A percentile compares a stretch with the other conserved stretches of the same genome.
phyloP scores from a whole-genome alignment of 2,797 vertebrate species.

The Hafferia zeledoni region DNA sequence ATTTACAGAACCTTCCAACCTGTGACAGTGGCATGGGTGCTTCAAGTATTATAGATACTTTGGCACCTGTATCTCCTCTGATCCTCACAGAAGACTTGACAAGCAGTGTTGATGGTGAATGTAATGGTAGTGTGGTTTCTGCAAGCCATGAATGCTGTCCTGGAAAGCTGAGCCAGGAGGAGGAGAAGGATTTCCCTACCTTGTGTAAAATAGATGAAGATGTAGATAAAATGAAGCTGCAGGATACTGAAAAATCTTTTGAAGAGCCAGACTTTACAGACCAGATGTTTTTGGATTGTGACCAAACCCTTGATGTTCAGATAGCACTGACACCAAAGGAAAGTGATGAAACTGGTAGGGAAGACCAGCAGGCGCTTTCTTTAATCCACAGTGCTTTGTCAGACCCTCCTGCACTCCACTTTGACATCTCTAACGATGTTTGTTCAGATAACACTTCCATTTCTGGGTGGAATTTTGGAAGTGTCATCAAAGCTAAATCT shows the following conservation, averaged over 20 bases:
- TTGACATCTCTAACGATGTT: not conserved
- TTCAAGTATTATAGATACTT: not conserved
- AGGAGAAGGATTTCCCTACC: not conserved
- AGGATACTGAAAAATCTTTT: not conserved
- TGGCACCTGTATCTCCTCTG: not conserved
- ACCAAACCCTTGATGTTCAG: not conserved
- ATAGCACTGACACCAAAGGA: not conserved
- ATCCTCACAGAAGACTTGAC: not conserved
- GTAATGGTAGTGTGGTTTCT: not conserved
- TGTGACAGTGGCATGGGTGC: not conserved
- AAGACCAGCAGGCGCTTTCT: not conserved
- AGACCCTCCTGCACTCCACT: not conserved
- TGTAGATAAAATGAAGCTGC: conserved; percentile 8
- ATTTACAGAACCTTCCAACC: not conserved
- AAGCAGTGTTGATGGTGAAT: not conserved
- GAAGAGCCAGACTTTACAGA: not conserved
- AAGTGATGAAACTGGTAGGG: not conserved
- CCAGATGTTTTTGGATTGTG: not conserved
- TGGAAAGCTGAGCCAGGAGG: not conserved
- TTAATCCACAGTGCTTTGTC: not conserved
- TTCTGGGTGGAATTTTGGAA: not conserved
- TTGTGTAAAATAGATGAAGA: not conserved
- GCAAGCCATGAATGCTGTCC: not conserved
- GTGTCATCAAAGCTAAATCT: not conserved
- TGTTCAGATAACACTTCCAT: not conserved